Percentiles rank a stretch among this genome's conserved stretches.
phyloP scores from a whole-genome alignment of 2,797 vertebrate genomes.

The Notolabrus celidotus region DNA sequence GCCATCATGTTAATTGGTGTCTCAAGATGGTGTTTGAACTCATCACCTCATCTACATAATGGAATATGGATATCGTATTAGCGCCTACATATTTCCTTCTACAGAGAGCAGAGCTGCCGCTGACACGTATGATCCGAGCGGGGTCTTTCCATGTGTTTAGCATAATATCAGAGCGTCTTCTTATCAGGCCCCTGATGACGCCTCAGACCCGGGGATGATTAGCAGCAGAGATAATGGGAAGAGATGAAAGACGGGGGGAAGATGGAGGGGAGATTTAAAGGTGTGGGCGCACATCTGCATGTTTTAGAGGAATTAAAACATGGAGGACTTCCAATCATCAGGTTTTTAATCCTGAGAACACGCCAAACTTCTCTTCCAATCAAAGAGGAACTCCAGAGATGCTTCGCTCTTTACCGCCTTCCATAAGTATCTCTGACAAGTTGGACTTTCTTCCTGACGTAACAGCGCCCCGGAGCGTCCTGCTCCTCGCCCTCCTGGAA shows the following conservation, averaged over 20 bases:
- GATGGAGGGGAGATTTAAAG: not conserved
- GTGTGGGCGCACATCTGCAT: not conserved
- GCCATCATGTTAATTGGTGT: conserved; percentile 21
- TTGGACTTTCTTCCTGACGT: too few relatives aligned
- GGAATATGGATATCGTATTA: conserved; percentile 33
- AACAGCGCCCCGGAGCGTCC: too few relatives aligned
- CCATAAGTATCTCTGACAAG: too few relatives aligned
- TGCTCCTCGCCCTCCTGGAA: too few relatives aligned
- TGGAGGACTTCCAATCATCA: not conserved
- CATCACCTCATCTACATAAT: conserved; percentile 58
- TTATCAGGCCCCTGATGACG: not conserved
- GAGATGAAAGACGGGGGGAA: conserved; percentile 12
- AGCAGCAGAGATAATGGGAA: conserved; percentile 32
- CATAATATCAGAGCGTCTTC: conserved; percentile 17
- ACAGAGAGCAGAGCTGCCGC: conserved; percentile 8
- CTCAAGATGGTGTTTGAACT: conserved; percentile 43
- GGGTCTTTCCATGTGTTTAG: conserved; percentile 27
- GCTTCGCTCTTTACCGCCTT: too few relatives aligned
- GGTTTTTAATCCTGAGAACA: not conserved
- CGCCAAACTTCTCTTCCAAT: not conserved
- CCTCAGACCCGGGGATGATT: conserved; percentile 1
- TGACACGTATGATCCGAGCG: conserved; percentile 23
- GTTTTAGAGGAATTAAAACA: not conserved
- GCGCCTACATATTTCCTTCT: conserved; percentile 18
- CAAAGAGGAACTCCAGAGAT: not conserved